Evolutionary conservation across 2,797 vertebrate genomes (phyloP), one percentile per base, ranked within the genome.

Genomic region (Gephyroberyx darwinii): DNA sequence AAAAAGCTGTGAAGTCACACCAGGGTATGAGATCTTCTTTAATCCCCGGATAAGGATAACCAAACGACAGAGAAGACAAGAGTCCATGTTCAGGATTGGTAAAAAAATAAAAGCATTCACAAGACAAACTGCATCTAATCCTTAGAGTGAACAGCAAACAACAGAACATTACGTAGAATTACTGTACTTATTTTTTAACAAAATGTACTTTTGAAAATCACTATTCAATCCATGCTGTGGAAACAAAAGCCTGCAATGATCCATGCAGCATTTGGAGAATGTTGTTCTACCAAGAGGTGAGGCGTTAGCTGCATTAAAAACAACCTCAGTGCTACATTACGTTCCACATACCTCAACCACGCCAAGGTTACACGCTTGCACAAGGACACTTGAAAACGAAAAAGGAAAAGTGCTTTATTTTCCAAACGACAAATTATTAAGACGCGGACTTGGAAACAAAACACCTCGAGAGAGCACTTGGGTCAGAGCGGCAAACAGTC

Each of bases 331-430:
- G 81, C 80, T 80, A 77, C 66, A 47, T 79, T 87, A 89, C 88
- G 89, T 89, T 88, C 86, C 14, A 75, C 81, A 78, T 69, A 82
- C 79, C 82, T 81, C 56, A 75, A 78, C 85, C 56, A 68, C 58
- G 69, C 19, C 54, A 65, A 73, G 81, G 83, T 86, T 75, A 79
- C 82, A 86, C 41, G 7, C 74, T 75, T 26, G 67, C 83, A 85
- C 89, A 93, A 92, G 90, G 90, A 91, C 91, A 93, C 90, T 93
- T 92, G 60, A 50, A 86, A 74, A 80, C 55, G 39, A 35, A 17
- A 80, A 82, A 76, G 50, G 69, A 86, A 86, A 91, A 85, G 77
- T 78, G 74, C 69, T 74, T 75, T 5, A 82, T 57, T 54, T 79
- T 39, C 84, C 58, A 65, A 69, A 43, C 2, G 13, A 39, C 60